Evolutionary conservation across 2,113 vertebrate genomes (phyloP), one percentile per base, ranked within the genome.

Genomic region (Paradoxurus hermaphroditus): DNA sequence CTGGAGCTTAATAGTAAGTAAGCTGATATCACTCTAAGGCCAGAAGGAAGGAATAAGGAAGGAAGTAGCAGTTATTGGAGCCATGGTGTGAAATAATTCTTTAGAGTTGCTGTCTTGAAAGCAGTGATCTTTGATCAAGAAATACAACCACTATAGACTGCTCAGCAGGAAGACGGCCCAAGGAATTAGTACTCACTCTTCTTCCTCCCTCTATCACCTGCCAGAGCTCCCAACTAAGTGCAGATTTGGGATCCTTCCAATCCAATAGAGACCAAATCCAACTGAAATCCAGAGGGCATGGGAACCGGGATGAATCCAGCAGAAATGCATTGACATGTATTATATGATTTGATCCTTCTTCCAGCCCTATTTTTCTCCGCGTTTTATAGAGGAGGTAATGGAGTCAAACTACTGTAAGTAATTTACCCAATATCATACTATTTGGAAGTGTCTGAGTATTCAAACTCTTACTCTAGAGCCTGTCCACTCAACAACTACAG

Each of bases 21-120:
- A 85, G 34, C 36, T 23, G 51, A 31, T 13, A 56, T 14, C 53
- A n/a, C 5, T 49, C 41, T 19, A 6, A 36, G 56, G 53, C 49
- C 78, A 41, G 49, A 94, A 82, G 84, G 49, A 89, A 93, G 84
- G 49, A 89, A 93, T 5, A 21, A 56, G n/a, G 13, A 25, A 12
- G 34, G 7, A 85, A 72, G 59, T 56, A 56, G 11, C 4, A 6
- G 36, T 36, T 85, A 31, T n/a, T 39, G 46, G 19, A 78, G 23
- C 7, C 11, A 15, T 46, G 63, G 23, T 29, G 56, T 89, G n/a
- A 72, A 93, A 39, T 31, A 34, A 41, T 56, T 44, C 79, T 90
- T 73, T 13, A 25, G 41, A 73, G 70, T 49, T 1, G 1, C 12
- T 39, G 56, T 23, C 49, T 87, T 68, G 53, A 86, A 86, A 92